phyloP scores from a whole-genome alignment of 2,113 vertebrate genomes.

The Ia io region DNA sequence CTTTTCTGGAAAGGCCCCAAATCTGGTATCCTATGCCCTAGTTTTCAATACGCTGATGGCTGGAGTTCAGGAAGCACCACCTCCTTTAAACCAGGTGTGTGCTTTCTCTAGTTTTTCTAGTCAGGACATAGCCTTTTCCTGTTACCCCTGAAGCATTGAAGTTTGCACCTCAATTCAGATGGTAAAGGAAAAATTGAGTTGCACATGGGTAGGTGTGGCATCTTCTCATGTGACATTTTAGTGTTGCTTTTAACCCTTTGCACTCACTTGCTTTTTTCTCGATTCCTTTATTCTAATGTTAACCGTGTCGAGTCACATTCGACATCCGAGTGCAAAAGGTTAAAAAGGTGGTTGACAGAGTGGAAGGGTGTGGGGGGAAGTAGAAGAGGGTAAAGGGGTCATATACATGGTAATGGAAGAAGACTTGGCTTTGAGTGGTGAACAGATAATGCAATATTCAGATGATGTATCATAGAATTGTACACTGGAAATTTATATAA shows the following conservation, averaged over 20 bases:
- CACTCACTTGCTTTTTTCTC: no score
- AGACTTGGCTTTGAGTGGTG: neutral
- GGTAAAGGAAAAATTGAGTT: neutral
- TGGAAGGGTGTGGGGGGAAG: neutral
- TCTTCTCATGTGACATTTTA: neutral
- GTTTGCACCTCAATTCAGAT: neutral
- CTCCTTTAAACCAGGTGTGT: neutral
- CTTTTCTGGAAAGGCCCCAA: constrained; percentile 4
- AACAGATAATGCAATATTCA: neutral
- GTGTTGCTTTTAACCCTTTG: neutral
- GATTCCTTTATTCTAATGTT: no score
- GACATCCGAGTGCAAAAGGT: no score
- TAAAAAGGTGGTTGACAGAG: neutral
- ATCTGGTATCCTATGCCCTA: neutral
- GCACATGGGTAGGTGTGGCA: neutral
- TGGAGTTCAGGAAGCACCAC: neutral
- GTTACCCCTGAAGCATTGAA: neutral
- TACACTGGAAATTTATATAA: neutral
- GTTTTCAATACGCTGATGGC: neutral
- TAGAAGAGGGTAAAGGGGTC: neutral
- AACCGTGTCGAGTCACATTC: no score
- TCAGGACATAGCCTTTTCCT: neutral
- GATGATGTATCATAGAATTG: neutral
- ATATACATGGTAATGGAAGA: neutral
- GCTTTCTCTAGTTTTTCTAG: neutral